These are phyloP conservation scores for Gastracanthus pulcherrimus DNA, from an alignment of 2,888 invertebrate genomes.

Conservation along the genomic window DNA sequence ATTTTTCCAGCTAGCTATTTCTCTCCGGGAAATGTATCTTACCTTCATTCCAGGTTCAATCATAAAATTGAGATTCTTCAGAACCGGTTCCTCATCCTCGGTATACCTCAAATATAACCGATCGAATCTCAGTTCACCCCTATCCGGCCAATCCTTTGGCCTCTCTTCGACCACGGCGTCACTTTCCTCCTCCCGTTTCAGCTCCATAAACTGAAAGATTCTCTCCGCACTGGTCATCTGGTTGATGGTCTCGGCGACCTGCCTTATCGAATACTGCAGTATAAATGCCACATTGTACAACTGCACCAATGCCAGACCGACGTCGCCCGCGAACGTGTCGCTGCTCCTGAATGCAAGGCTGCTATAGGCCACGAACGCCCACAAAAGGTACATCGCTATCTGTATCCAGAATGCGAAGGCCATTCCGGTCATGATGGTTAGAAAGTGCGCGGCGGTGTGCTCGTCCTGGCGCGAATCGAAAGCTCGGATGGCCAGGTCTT, in stretches of 20 bases:
- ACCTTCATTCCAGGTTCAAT: slow-evolving; percentile 86
- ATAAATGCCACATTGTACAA: slow-evolving; percentile 81
- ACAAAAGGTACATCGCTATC: slow-evolving; percentile 81
- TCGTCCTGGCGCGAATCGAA: slow-evolving; percentile 87
- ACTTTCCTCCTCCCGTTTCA: slow-evolving; percentile 88
- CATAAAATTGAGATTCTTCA: slow-evolving; percentile 85
- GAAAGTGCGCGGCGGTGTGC: slow-evolving; percentile 82
- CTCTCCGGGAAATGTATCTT: too few relatives aligned
- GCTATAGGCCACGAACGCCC: slow-evolving; percentile 82
- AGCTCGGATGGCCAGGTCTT: slow-evolving; percentile 85
- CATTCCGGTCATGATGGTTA: slow-evolving; percentile 81
- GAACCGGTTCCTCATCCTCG: slow-evolving; percentile 82
- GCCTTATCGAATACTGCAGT: slow-evolving; percentile 88
- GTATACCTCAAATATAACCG: slow-evolving; percentile 83
- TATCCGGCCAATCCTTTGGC: slow-evolving; percentile 83
- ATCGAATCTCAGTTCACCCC: slow-evolving; percentile 82
- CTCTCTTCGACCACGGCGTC: slow-evolving; percentile 80
- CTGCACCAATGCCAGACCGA: slow-evolving; percentile 86
- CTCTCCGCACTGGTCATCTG: slow-evolving; percentile 91
- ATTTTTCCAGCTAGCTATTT: too few relatives aligned
- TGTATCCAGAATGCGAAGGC: slow-evolving; percentile 84
- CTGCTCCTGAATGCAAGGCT: slow-evolving; percentile 80
- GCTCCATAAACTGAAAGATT: slow-evolving; percentile 86
- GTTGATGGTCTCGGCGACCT: slow-evolving; percentile 87
- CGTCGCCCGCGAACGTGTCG: slow-evolving; percentile 81